These are phyloP conservation scores for Agraylea sexmaculata DNA, from an alignment of 1,140 invertebrate species.

Conservation along the genomic window DNA sequence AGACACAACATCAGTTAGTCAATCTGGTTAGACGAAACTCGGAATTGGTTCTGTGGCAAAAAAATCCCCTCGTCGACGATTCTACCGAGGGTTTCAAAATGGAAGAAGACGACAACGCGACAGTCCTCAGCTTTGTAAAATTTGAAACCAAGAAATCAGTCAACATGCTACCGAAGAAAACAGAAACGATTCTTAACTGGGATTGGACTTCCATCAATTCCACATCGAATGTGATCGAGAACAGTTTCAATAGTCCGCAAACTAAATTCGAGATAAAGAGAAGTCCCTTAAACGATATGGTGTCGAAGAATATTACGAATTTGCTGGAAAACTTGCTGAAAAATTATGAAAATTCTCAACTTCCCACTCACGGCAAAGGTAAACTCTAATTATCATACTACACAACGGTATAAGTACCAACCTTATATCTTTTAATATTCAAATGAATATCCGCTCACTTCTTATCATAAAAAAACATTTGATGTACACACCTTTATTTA, in stretches of 20 bases:
- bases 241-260: background rate
- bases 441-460: no score
- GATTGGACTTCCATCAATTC: conserved; percentile 17
- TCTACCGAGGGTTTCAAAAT: conserved; percentile 10
- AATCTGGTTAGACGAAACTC: no score
- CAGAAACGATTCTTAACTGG: conserved; percentile 13
- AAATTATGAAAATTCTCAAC: conserved; percentile 81
- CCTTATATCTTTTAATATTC: no score
- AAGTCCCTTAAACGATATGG: conserved; percentile 50
- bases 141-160: conserved; percentile 11
- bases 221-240: conserved; percentile 10
- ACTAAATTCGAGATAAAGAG: conserved; percentile 24
- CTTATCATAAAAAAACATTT: no score
- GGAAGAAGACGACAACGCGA: conserved; percentile 15
- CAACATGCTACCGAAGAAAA: conserved; percentile 4
- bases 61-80: conserved; percentile 7
- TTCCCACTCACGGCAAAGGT: conserved; percentile 76
- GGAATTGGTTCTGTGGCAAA: no score
- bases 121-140: conserved; percentile 18
- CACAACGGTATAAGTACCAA: background rate
- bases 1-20: no score
- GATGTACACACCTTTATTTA: conserved; percentile 1
- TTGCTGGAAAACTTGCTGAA: conserved; percentile 76
- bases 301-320: conserved; percentile 69
- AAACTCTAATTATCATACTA: conserved; percentile 11